Evolutionary conservation across 2,888 invertebrate species (phyloP).

Genomic region (Rhopalosiphum nymphaeae): DNA sequence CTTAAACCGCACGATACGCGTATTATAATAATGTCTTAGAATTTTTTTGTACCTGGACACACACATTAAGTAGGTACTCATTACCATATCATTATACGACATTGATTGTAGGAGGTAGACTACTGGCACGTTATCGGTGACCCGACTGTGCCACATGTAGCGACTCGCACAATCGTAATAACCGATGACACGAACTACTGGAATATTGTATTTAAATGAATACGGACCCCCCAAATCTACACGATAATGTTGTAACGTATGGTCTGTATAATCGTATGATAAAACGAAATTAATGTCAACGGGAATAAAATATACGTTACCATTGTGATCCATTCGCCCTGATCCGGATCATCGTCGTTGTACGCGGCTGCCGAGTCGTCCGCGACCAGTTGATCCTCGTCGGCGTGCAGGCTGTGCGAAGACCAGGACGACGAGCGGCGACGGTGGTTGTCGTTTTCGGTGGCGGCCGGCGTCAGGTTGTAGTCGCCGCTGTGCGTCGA

Average conservation of each 20-base stretch:
- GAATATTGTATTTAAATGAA: not conserved
- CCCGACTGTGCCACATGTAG: not conserved
- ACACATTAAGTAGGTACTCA: not conserved
- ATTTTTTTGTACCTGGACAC: not conserved
- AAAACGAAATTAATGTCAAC: not conserved
- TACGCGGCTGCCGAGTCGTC: not conserved
- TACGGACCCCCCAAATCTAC: not conserved
- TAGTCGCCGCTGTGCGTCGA: conserved; percentile 12
- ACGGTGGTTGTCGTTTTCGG: not conserved
- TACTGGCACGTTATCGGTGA: not conserved
- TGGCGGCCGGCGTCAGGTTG: not conserved
- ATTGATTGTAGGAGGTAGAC: not conserved
- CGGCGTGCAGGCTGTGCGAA: conserved; percentile 10
- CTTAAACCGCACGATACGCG: not conserved
- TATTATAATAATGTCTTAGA: not conserved
- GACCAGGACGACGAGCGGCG: conserved; percentile 38
- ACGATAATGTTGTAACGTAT: not conserved
- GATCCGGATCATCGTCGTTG: not conserved
- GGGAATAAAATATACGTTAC: conserved; percentile 7
- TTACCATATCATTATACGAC: not conserved
- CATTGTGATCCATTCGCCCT: conserved; percentile 58
- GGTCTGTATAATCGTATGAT: not conserved
- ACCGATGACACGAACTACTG: not conserved
- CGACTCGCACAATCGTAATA: not conserved
- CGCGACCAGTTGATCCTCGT: not conserved